Evolutionary conservation across 2,888 invertebrate genomes (phyloP).

Genomic region (Lasioglossum marginatum): DNA sequence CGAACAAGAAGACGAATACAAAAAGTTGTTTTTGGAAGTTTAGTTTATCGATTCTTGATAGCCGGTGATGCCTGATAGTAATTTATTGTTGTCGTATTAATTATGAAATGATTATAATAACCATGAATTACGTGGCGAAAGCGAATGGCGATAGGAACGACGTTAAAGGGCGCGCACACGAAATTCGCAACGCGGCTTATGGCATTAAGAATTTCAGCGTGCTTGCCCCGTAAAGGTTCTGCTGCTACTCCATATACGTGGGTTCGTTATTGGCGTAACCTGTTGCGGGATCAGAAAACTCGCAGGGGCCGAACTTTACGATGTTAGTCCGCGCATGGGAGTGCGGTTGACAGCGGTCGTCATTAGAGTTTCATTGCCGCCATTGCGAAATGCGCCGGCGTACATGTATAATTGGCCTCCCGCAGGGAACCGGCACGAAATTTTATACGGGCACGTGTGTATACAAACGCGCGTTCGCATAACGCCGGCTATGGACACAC

Average conservation of each 20-base stretch:
- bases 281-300: slow-evolving; percentile 32
- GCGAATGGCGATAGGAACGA: background rate
- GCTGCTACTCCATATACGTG: slow-evolving; percentile 40
- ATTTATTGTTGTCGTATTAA: background rate
- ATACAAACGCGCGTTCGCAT: background rate
- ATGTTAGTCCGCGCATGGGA: slow-evolving; percentile 52
- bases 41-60: background rate
- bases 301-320: slow-evolving; percentile 56
- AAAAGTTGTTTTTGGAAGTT: no score
- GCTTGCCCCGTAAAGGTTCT: background rate
- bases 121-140: background rate
- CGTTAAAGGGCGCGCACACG: slow-evolving; percentile 1
- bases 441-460: slow-evolving; percentile 55
- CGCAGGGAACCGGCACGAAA: slow-evolving; percentile 67
- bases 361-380: slow-evolving; percentile 82
- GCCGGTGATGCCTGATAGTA: background rate
- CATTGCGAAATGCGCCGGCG: slow-evolving; percentile 71
- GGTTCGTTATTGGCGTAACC: slow-evolving; percentile 45
- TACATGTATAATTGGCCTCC: slow-evolving; percentile 80
- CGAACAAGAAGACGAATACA: background rate
- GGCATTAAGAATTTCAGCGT: slow-evolving; percentile 14
- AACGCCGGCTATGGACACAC: slow-evolving; percentile 56
- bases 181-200: slow-evolving; percentile 2
- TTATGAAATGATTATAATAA: background rate
- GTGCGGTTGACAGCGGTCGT: slow-evolving; percentile 75